These are phyloP conservation scores for Gobionotothen gibberifrons DNA, from an alignment of 2,797 vertebrate genomes.

Conservation along the genomic window DNA sequence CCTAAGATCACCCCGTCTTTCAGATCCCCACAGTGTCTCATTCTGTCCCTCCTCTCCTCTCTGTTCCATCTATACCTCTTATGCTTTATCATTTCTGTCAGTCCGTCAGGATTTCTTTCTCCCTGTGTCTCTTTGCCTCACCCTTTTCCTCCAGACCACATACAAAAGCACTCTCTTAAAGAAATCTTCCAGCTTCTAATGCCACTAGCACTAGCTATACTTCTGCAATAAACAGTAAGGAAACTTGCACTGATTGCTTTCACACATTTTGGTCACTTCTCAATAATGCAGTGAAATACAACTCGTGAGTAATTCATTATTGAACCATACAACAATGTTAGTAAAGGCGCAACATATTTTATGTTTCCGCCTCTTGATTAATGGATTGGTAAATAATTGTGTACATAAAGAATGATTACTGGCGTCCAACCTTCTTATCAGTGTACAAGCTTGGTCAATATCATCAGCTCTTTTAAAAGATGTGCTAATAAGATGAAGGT, in stretches of 20 bases:
- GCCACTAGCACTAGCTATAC: slow-evolving; percentile 23
- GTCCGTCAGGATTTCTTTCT: slow-evolving; percentile 10
- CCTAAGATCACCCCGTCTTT: slow-evolving; percentile 36
- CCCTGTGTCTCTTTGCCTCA: slow-evolving; percentile 9
- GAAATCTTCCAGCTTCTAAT: slow-evolving; percentile 37
- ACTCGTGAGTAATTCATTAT: not conserved
- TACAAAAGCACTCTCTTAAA: slow-evolving; percentile 18
- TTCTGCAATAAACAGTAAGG: not conserved
- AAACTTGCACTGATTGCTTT: not conserved
- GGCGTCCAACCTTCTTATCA: not conserved
- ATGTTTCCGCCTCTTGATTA: not conserved
- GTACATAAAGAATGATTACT: not conserved
- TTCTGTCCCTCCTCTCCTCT: slow-evolving; percentile 5
- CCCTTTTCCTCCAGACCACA: not conserved
- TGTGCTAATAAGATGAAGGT: slow-evolving; percentile 5
- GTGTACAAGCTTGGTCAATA: not conserved
- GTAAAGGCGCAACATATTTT: not conserved
- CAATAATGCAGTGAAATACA: not conserved
- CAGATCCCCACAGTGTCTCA: slow-evolving; percentile 18
- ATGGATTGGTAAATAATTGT: not conserved
- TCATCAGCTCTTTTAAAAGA: slow-evolving; percentile 7
- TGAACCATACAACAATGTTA: not conserved
- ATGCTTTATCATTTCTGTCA: slow-evolving; percentile 34
- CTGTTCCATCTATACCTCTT: slow-evolving; percentile 8
- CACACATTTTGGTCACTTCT: not conserved